Base-by-base conservation (phyloP, 2,113 vertebrate genomes). In the Camelus dromedarius region DNA sequence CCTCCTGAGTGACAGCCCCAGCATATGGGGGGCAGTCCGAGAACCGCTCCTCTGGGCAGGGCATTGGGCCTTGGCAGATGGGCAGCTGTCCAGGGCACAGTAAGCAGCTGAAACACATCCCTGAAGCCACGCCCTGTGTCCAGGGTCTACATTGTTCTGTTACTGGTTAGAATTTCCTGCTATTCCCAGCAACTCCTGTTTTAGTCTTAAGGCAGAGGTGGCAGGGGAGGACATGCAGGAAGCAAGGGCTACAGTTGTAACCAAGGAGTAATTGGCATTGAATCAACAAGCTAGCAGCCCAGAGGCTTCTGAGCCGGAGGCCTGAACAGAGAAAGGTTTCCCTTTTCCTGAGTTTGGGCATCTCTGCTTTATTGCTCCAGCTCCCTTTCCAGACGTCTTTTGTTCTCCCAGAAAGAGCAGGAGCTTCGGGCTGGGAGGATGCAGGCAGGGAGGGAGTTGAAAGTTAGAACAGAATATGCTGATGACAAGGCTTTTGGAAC, bases 1-100 rank as follows among this genome's bases (percentile, higher is more conserved):
- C 60, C 42, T 92, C 56, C 76, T 95, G 73, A 96, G 66, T 91
- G 93, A 95, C 96, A 92, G 83, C 60, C 52, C 83, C 8, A 3
- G 96, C 87, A 95, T 90, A 86, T 92, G 86, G 86, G 72, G 81
- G 66, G 3, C 76, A 62, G 87, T 80, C 75, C 6, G 8, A 84
- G 77, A 85, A 88, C 72, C 38, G 67, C 56, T 80, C 87, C 85
- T 82, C 64, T 48, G 19, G 64, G 83, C 0, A 2, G 83, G 58
- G 48, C 52, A 8, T 16, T 26, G 77, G 38, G n/a, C n/a, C 82
- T 77, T 38, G 67, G 92, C 93, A 95, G 93, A 93, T 96, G 92
- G 96, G 92, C 89, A 84, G 72, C 93, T 94, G 66, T 92, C 70
- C 54, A 24, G 50, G 81, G 48, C 5, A 0, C 64, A 60, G 66